A percentile compares a stretch with the other conserved stretches of the same genome.
Evolutionary conservation across 2,113 vertebrate species (phyloP).

Genomic region (Colaptes auratus): DNA sequence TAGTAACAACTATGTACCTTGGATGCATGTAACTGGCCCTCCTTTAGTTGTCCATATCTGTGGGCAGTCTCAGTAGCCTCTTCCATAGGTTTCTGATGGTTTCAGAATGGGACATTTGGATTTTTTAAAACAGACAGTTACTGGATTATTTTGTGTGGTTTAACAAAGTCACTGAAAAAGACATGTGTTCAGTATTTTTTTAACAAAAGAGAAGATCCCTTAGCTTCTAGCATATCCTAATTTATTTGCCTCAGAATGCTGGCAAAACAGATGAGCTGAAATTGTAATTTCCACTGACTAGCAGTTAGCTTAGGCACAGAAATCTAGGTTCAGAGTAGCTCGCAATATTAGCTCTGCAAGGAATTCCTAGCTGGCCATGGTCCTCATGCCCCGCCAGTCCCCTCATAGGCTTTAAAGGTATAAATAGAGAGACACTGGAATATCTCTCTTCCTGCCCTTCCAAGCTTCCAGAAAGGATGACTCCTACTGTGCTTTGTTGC

Average conservation of each 20-base stretch:
- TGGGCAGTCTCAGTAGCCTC: not conserved
- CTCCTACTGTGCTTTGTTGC: slow-evolving; percentile 49
- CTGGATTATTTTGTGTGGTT: not conserved
- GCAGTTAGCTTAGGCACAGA: slow-evolving; percentile 31
- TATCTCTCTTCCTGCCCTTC: slow-evolving; percentile 63
- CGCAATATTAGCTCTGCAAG: slow-evolving; percentile 56
- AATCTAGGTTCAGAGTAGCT: slow-evolving; percentile 34
- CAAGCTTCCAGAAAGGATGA: slow-evolving; percentile 68
- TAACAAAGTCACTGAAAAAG: not conserved
- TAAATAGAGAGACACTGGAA: slow-evolving; percentile 77
- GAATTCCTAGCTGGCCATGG: slow-evolving; percentile 50
- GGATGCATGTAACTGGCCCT: not conserved
- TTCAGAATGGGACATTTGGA: not conserved
- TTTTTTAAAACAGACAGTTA: not conserved
- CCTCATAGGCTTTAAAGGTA: slow-evolving; percentile 66
- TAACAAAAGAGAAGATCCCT: not conserved
- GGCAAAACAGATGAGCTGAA: not conserved
- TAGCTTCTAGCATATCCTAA: not conserved
- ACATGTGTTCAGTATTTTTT: not conserved
- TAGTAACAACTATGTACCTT: not conserved
- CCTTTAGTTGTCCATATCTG: not conserved
- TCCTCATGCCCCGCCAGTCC: slow-evolving; percentile 63
- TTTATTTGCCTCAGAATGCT: slow-evolving; percentile 46
- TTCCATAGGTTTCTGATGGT: not conserved
- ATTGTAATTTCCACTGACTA: slow-evolving; percentile 22